Evolutionary conservation across 2,797 vertebrate genomes (phyloP).

Genomic region (Hylomyscus alleni): DNA sequence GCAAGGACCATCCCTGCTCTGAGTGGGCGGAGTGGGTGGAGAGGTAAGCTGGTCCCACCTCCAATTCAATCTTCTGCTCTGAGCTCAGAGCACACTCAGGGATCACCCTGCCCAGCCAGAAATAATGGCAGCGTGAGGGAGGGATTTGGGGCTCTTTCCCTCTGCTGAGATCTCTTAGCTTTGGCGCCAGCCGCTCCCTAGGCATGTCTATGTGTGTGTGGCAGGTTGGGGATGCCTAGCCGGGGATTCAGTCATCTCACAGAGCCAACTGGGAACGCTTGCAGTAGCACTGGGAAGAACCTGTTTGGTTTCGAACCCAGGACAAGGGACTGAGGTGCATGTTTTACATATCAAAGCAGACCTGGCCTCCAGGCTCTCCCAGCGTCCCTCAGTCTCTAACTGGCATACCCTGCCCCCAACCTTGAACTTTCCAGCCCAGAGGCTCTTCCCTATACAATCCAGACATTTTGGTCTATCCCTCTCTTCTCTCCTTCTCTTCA

Average conservation of each 20-base stretch:
- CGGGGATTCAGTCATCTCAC: neutral
- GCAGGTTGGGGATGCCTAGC: neutral
- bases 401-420: neutral
- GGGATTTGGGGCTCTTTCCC: conserved; percentile 4
- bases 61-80: conserved; percentile 53
- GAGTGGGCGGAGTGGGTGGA: conserved; percentile 5
- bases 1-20: neutral
- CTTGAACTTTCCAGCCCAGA: neutral
- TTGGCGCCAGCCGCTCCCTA: accelerated
- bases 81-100: conserved; percentile 38
- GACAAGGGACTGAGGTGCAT: neutral
- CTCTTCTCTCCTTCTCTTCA: neutral
- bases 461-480: neutral
- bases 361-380: neutral
- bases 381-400: neutral
- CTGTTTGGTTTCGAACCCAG: neutral
- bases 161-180: neutral
- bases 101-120: neutral
- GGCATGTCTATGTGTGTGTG: neutral
- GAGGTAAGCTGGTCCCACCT: conserved; percentile 3
- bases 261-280: neutral
- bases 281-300: too few species aligned
- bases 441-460: neutral
- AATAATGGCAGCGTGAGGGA: conserved; percentile 53
- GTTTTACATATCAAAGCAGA: neutral